A percentile compares a stretch with the other conserved stretches of the same genome.
phyloP scores from a whole-genome alignment of 2,113 vertebrate genomes.

The Stegostoma tigrinum region DNA sequence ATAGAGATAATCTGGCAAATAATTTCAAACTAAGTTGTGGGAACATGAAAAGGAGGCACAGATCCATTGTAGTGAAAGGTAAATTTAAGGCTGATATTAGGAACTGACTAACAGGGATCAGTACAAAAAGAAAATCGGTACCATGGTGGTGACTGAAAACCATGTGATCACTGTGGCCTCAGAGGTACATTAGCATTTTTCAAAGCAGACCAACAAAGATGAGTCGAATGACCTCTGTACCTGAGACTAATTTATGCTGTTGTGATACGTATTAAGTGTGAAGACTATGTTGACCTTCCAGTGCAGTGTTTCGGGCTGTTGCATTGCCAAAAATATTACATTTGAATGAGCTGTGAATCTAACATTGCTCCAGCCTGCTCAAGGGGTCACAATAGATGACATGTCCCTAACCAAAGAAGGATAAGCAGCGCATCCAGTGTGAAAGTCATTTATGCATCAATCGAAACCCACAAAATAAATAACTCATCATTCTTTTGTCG shows the following conservation, averaged over 20 bases:
- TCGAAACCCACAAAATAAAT: background rate
- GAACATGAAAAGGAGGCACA: background rate
- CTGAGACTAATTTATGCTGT: background rate
- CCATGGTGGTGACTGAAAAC: background rate
- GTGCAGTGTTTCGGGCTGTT: background rate
- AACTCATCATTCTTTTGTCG: background rate
- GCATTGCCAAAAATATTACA: background rate
- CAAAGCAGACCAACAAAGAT: background rate
- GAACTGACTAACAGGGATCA: background rate
- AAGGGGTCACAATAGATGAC: background rate
- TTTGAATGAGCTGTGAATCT: background rate
- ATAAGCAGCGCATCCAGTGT: background rate
- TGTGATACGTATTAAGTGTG: background rate
- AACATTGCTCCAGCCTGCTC: background rate
- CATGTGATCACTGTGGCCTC: background rate
- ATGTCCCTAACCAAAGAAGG: background rate
- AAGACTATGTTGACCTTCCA: background rate
- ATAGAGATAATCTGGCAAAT: background rate
- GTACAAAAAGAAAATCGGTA: background rate
- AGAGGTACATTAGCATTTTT: background rate
- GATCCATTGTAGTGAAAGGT: background rate
- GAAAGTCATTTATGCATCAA: background rate
- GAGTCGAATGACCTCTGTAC: background rate
- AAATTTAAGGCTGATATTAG: background rate
- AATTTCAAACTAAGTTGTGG: background rate